Evolutionary conservation across 1,140 invertebrate genomes (phyloP).

Genomic region (Dreissena polymorpha): DNA sequence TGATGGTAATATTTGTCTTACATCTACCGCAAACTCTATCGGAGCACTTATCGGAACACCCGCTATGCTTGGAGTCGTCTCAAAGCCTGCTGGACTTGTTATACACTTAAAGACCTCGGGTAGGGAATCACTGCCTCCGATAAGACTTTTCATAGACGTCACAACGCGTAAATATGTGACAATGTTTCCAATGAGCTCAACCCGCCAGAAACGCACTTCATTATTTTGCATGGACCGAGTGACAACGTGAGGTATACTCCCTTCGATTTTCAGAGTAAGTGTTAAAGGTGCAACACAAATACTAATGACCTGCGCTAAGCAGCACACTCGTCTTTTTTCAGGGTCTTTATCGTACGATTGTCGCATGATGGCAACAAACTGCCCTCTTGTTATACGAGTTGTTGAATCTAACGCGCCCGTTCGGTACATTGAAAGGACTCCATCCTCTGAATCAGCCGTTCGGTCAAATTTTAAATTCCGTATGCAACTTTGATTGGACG

Average conservation of each 20-base stretch:
- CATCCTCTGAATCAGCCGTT: not conserved
- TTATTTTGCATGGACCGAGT: not conserved
- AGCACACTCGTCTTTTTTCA: not conserved
- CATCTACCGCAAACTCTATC: too few relatives aligned
- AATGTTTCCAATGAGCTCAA: slow-evolving; percentile 27
- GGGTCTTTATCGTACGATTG: not conserved
- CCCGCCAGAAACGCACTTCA: slow-evolving; percentile 7
- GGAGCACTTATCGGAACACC: too few relatives aligned
- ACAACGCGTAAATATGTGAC: slow-evolving; percentile 20
- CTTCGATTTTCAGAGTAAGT: slow-evolving; percentile 28
- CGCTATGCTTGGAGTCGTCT: too few relatives aligned
- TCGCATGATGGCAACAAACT: slow-evolving; percentile 19
- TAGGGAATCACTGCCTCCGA: too few relatives aligned
- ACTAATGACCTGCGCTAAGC: slow-evolving; percentile 15
- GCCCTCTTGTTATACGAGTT: not conserved
- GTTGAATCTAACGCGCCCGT: slow-evolving; percentile 10
- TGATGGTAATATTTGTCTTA: too few relatives aligned
- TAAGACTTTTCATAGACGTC: not conserved
- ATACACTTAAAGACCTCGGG: too few relatives aligned
- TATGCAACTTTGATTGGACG: slow-evolving; percentile 3
- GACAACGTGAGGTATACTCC: slow-evolving; percentile 22
- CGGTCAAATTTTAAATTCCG: slow-evolving; percentile 15
- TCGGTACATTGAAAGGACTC: not conserved
- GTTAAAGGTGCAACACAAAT: slow-evolving; percentile 35
- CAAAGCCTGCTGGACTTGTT: too few relatives aligned